Base-by-base conservation (phyloP, 2,797 vertebrate species). In the Silurus lanzhouensis region DNA sequence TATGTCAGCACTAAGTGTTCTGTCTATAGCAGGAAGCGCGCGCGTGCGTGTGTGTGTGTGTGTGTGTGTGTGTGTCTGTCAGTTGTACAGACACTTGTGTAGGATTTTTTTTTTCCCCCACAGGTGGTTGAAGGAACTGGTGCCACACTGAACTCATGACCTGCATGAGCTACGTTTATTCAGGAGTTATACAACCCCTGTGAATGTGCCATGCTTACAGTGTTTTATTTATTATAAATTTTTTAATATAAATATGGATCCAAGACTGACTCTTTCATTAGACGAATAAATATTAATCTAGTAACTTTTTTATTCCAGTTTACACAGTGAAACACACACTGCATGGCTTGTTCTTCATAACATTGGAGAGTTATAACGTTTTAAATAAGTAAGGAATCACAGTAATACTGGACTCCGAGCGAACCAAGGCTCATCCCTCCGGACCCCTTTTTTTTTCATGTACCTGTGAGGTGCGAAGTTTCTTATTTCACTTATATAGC, bases 71-170 rank as follows among this genome's bases (percentile, higher is more conserved):
- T 64, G 2, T 74, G 58, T 75, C 60, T 38, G 66, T 60, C 77
- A 52, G 68, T 72, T 85, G 25, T 74, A 44, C 60, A 66, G 46
- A 81, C 70, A 58, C 60, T 75, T 57, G 70, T 82, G 63, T 66
- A 76, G 71, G 46, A 2, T 27, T 61, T 46, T 68, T 81, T 75
- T 66, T 27, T 48, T 66, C 48, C 7, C 14, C n/a, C n/a, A 78
- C 72, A 83, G 66, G 64, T 81, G 61, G 55, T 14, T 78, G 58
- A 83, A 46, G 17, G 55, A 48, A 68, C 75, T 44, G 44, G 25
- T 46, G 77, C 57, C 84, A 72, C 68, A 57, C 55, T 84, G 76
- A 60, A 71, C 75, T 80, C 58, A 22, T 75, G 70, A 83, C 82
- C 70, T n/a, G 44, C 27, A 71, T 46, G 55, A 58, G 68, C 2